These are phyloP conservation scores for Tolmerus cingulatus DNA, from an alignment of 2,888 invertebrate species.

Conservation along the genomic window DNA sequence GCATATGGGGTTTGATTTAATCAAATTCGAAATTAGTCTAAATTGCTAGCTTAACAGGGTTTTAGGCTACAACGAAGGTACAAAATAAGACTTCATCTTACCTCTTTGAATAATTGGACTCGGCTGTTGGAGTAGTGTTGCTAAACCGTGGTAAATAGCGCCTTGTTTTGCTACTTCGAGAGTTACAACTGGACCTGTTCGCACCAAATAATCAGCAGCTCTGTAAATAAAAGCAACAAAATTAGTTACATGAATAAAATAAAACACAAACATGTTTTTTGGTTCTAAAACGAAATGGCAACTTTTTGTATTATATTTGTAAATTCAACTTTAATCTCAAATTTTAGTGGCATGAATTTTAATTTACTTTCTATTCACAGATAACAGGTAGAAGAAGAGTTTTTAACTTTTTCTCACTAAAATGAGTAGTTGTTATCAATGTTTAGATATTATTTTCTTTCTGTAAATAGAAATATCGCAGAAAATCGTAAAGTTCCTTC, in stretches of 20 bases:
- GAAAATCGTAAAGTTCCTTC: too few relatives aligned
- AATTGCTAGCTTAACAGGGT: slow-evolving; percentile 2
- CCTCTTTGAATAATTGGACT: slow-evolving; percentile 82
- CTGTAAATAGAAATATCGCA: too few relatives aligned
- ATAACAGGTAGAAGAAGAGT: too few relatives aligned
- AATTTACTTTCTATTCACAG: too few relatives aligned
- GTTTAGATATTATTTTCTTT: too few relatives aligned
- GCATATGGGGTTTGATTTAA: background rate
- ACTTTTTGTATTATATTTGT: background rate
- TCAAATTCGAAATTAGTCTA: background rate
- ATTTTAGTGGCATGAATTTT: too few relatives aligned
- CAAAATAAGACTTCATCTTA: slow-evolving; percentile 58
- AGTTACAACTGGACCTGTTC: slow-evolving; percentile 92
- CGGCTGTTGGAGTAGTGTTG: slow-evolving; percentile 90
- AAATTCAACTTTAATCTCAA: background rate
- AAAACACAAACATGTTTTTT: background rate
- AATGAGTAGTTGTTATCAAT: too few relatives aligned
- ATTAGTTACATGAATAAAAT: background rate
- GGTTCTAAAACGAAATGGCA: background rate
- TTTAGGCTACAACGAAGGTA: background rate
- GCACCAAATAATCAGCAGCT: slow-evolving; percentile 95
- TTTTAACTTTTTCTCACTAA: too few relatives aligned
- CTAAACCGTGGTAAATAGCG: slow-evolving; percentile 95
- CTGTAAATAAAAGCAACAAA: slow-evolving; percentile 59
- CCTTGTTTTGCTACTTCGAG: slow-evolving; percentile 98